phyloP scores from a whole-genome alignment of 2,113 vertebrate species.

The Tinamus guttatus region DNA sequence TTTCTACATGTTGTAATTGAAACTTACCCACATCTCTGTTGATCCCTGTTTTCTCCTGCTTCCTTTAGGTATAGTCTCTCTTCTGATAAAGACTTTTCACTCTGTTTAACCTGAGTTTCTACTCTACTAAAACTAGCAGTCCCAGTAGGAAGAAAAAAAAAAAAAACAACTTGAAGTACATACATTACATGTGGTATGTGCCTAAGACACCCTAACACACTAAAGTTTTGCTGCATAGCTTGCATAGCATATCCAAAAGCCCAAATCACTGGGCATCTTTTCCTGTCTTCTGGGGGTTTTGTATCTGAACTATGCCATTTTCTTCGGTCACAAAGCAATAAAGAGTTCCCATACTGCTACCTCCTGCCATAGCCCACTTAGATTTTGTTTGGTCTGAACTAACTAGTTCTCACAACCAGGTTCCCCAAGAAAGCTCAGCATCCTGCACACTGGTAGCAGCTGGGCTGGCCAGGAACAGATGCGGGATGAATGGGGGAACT shows the following conservation, averaged over 20 bases:
- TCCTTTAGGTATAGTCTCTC: background rate
- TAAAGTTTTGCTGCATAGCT: background rate
- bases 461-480: background rate
- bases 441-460: background rate
- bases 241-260: background rate
- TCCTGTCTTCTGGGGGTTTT: background rate
- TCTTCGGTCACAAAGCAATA: rapidly evolving
- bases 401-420: background rate
- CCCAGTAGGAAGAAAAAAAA: background rate
- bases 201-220: background rate
- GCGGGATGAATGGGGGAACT: background rate
- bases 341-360: background rate
- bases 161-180: background rate
- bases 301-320: background rate
- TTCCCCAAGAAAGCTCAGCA: background rate
- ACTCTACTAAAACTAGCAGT: background rate
- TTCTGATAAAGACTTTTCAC: background rate
- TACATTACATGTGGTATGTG: background rate
- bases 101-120: background rate
- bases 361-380: background rate
- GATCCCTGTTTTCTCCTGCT: background rate
- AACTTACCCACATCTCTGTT: background rate
- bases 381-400: background rate
- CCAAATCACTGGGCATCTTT: background rate
- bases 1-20: background rate